Evolutionary conservation across 2,888 invertebrate species (phyloP), one percentile per base, ranked within the genome.

Genomic region (Polietes domitor): DNA sequence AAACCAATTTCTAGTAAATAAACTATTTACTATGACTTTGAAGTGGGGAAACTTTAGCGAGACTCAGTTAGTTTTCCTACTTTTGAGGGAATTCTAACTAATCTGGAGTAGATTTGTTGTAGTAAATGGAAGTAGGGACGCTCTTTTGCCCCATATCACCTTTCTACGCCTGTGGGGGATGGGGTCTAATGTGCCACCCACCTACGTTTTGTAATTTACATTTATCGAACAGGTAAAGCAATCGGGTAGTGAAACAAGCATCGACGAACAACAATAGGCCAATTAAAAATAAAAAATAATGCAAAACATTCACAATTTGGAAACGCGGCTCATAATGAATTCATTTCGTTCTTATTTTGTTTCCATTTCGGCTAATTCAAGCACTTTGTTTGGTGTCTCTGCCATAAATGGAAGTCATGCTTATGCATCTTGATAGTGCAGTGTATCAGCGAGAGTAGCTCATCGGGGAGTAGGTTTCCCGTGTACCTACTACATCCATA

Each of bases 321-420:
- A 75, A 28, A 61, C 19, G 32, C 37, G 24, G 41, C 9, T 15
- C 3, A 26, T 26, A 26, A 26, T 24, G 58, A 24, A 58, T 26
- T 53, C 24, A 26, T 26, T 24, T 58, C 12, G 53, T 68, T 24
- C 24, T 47, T 43, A 53, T 10, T 21, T 41, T 32, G 5, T 72
- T 73, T 28, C 71, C 71, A 47, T 63, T 71, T 12, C 10, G 53
- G 21, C 53, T 53, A 21, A 53, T 53, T 53, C 53, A 58, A 58
- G 12, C 58, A 9, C 6, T 58, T 21, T 4, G 26, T 26, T 41
- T 61, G 26, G 70, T 77, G 70, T 80, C 63, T 77, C 83, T 53
- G 73, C 83, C 80, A 77, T 83, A 83, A 83, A 80, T 80, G 83
- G 83, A 47, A 77, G 80, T 80, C 83, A 83, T 83, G 83, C 80